These are phyloP conservation scores for Conus ventricosus DNA, from an alignment of 1,140 invertebrate species.

Conservation along the genomic window DNA sequence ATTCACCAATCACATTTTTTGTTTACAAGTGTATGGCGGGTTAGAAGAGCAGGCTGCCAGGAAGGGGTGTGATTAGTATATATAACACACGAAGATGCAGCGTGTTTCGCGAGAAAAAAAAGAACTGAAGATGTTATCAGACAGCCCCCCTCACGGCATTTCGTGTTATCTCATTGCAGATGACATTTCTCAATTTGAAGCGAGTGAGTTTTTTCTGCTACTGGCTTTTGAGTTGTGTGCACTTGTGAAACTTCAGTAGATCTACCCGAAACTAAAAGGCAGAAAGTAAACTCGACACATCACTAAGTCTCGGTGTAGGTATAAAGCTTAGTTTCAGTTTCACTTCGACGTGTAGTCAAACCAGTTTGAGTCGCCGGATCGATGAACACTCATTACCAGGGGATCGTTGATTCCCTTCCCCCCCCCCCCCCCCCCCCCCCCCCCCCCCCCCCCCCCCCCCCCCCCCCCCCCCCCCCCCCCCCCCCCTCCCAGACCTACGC, in stretches of 20 bases:
- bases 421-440: too few species aligned
- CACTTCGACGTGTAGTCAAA: too few species aligned
- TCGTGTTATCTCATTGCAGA: constrained; percentile 78
- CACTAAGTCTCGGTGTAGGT: too few species aligned
- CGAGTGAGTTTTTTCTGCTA: constrained; percentile 64
- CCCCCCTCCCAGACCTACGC: too few species aligned
- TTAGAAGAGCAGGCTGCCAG: not conserved
- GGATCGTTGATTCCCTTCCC: too few species aligned
- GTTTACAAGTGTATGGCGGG: not conserved
- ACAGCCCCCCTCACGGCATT: constrained; percentile 79
- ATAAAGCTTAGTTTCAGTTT: too few species aligned
- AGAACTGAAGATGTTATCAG: constrained; percentile 78
- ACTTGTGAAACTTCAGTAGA: too few species aligned
- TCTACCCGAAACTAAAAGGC: too few species aligned
- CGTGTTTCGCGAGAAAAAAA: constrained; percentile 76
- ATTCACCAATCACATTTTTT: not conserved
- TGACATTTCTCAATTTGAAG: constrained; percentile 70
- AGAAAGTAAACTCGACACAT: too few species aligned
- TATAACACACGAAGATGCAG: constrained; percentile 9
- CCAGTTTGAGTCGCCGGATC: not conserved
- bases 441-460: too few species aligned
- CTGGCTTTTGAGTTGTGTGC: too few species aligned
- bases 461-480: too few species aligned
- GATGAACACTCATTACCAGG: not conserved
- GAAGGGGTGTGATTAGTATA: not conserved